Conservation (phyloP, 2,888 invertebrate genomes). For the Aphrophora alni region DNA sequence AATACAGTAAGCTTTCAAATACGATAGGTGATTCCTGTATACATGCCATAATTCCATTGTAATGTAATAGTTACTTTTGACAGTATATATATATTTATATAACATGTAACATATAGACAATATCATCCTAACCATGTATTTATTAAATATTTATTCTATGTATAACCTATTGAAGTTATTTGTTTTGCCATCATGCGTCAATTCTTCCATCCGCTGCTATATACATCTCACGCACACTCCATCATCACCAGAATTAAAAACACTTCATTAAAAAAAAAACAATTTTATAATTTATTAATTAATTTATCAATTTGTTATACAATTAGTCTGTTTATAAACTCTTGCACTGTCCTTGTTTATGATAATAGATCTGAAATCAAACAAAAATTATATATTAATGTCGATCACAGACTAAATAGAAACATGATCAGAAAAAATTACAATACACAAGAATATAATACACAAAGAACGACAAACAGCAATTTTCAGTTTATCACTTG, state of each 20-base stretch:
- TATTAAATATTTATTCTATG: not conserved
- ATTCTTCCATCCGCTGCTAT: not conserved
- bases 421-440: not conserved
- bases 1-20: not conserved
- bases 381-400: conserved; percentile 22
- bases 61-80: not conserved
- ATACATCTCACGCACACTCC: not conserved
- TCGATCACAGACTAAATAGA: too few relatives aligned
- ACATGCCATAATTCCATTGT: not conserved
- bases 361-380: conserved; percentile 46
- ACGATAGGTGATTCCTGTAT: not conserved
- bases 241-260: not conserved
- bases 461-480: too few relatives aligned
- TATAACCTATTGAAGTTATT: not conserved
- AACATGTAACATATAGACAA: conserved; percentile 9
- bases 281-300: not conserved
- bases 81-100: not conserved
- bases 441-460: not conserved
- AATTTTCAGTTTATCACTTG: too few relatives aligned
- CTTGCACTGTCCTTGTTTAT: conserved; percentile 35
- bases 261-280: not conserved
- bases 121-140: not conserved
- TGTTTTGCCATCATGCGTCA: not conserved
- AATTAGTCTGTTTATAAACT: not conserved
- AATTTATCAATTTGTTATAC: not conserved